Conservation (phyloP, 2,797 vertebrate species). For the Platalea minor region DNA sequence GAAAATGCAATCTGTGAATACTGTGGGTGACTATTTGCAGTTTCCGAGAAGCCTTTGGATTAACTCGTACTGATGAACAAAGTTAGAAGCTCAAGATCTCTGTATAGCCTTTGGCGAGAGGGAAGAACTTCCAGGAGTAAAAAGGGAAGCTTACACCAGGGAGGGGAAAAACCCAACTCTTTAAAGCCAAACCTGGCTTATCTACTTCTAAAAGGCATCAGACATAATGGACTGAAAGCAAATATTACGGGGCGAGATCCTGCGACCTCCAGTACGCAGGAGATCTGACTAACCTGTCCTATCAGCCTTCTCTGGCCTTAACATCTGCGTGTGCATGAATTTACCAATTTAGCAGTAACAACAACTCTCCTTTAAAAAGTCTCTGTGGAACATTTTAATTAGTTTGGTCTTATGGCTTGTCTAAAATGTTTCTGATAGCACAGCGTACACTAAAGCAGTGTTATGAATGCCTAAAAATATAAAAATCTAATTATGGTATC, state of each 20-base stretch:
- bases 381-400: slow-evolving; percentile 36
- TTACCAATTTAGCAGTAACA: neutral
- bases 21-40: accelerated
- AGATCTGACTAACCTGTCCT: neutral
- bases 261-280: neutral
- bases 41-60: neutral
- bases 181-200: neutral
- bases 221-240: neutral
- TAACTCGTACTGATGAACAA: neutral
- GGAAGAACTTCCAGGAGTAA: neutral
- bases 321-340: neutral
- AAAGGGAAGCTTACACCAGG: neutral
- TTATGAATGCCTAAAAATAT: slow-evolving; percentile 44
- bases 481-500: slow-evolving; percentile 45
- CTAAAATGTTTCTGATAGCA: slow-evolving; percentile 30
- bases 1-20: neutral
- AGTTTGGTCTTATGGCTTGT: slow-evolving; percentile 34
- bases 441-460: neutral
- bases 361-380: neutral
- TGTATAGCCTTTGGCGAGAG: neutral
- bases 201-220: neutral
- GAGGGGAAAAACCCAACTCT: neutral
- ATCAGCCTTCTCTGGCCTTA: neutral
- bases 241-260: accelerated
- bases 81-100: neutral